These are phyloP conservation scores for Drosophila auraria DNA, from an alignment of 1,140 invertebrate genomes.

Conservation along the genomic window DNA sequence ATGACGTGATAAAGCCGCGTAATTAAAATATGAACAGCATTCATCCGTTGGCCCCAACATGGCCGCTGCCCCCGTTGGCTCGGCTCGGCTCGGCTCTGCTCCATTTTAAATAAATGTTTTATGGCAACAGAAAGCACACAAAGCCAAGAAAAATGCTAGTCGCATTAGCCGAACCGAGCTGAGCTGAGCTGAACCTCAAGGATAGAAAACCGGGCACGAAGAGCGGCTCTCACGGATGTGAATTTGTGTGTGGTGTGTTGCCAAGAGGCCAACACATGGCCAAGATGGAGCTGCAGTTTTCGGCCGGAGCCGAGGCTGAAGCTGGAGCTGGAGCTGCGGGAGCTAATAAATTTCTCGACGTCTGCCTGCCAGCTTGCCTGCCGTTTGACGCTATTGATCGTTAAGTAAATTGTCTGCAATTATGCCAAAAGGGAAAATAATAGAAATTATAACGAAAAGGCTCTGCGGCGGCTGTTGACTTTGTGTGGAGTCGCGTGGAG, in stretches of 20 bases:
- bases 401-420: conserved; percentile 84
- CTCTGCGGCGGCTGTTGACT: conserved; percentile 70
- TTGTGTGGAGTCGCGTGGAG: conserved; percentile 34
- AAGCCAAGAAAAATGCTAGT: conserved; percentile 60
- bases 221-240: conserved; percentile 74
- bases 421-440: conserved; percentile 84
- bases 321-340: conserved; percentile 65
- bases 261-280: conserved; percentile 69
- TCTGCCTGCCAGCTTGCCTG: conserved; percentile 62
- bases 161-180: conserved; percentile 55
- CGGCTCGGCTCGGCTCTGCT: conserved; percentile 33
- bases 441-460: conserved; percentile 83
- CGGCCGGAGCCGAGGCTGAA: not conserved
- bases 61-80: conserved; percentile 27
- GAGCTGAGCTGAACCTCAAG: conserved; percentile 53
- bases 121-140: conserved; percentile 61
- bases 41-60: conserved; percentile 59
- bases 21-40: conserved; percentile 81
- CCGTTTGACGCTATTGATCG: conserved; percentile 79
- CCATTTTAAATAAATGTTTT: conserved; percentile 83
- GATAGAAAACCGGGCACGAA: conserved; percentile 71
- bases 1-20: conserved; percentile 79
- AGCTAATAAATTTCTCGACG: conserved; percentile 79
- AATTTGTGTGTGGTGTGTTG: conserved; percentile 43
- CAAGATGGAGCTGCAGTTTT: conserved; percentile 24